phyloP scores from a whole-genome alignment of 2,113 vertebrate species.

The Pterocles gutturalis region DNA sequence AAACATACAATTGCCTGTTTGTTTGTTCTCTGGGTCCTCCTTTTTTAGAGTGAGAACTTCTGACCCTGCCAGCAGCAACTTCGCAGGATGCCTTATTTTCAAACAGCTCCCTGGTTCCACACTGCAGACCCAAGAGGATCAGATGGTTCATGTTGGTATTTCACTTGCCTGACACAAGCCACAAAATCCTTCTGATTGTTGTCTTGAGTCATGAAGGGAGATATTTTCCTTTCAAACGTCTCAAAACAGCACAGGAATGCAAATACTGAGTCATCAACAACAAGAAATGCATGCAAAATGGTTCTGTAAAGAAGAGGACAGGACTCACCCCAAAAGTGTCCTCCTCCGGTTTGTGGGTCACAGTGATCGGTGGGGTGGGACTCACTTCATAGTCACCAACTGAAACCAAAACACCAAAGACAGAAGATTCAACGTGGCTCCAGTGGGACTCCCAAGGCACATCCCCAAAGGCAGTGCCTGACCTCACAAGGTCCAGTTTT shows the following conservation, averaged over 20 bases:
- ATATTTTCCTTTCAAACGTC: slow-evolving; percentile 6
- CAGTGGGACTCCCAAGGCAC: neutral
- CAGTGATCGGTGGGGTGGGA: slow-evolving; percentile 86
- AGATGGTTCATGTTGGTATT: neutral
- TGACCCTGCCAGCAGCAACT: slow-evolving; percentile 31
- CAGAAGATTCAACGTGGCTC: neutral
- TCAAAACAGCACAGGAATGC: neutral
- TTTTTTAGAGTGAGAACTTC: slow-evolving; percentile 13
- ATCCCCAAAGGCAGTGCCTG: neutral
- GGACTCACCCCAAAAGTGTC: slow-evolving; percentile 94
- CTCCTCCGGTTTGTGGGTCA: slow-evolving; percentile 90
- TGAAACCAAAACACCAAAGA: slow-evolving; percentile 71
- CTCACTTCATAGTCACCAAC: slow-evolving; percentile 79
- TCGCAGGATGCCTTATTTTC: slow-evolving; percentile 24
- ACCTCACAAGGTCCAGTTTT: neutral
- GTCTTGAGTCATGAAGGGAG: neutral
- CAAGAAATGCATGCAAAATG: neutral
- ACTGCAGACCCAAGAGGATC: slow-evolving; percentile 18
- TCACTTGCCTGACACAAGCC: neutral
- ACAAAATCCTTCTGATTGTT: neutral
- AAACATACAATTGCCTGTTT: slow-evolving; percentile 1
- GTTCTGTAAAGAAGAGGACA: neutral
- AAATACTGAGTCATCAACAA: neutral
- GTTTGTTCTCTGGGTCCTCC: slow-evolving; percentile 16
- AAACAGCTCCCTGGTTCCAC: neutral